phyloP scores from a whole-genome alignment of 2,113 vertebrate genomes.

The Brachionichthys hirsutus region DNA sequence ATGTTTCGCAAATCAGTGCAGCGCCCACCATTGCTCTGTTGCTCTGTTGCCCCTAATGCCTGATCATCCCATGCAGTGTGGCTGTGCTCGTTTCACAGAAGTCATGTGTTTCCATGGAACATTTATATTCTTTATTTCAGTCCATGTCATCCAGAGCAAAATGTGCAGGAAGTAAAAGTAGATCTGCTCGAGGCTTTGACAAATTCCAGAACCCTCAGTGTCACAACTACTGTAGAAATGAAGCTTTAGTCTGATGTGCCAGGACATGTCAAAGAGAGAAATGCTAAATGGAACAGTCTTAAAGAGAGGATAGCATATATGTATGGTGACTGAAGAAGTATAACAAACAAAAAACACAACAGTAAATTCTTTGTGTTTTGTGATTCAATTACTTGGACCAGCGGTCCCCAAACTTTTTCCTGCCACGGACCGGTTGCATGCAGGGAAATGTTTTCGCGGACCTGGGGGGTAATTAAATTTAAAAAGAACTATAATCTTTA shows the following conservation, averaged over 20 bases:
- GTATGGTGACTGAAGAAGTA: not conserved
- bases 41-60: too few relatives aligned
- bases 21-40: too few relatives aligned
- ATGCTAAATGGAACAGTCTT: constrained; percentile 9
- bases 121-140: not conserved
- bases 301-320: constrained; percentile 8
- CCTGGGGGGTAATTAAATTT: too few relatives aligned
- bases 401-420: too few relatives aligned
- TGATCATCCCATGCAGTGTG: too few relatives aligned
- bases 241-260: constrained; percentile 14
- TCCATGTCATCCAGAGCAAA: not conserved
- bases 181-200: constrained; percentile 37
- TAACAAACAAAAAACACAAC: not conserved
- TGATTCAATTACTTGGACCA: not conserved
- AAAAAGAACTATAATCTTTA: too few relatives aligned
- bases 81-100: too few relatives aligned
- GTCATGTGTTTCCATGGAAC: too few relatives aligned
- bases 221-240: constrained; percentile 42
- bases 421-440: too few relatives aligned
- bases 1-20: too few relatives aligned
- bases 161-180: constrained; percentile 27
- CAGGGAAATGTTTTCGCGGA: too few relatives aligned
- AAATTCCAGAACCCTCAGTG: constrained; percentile 39
- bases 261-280: constrained; percentile 11
- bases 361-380: not conserved